Evolutionary conservation across 2,888 invertebrate genomes (phyloP), one percentile per base, ranked within the genome.

Genomic region (Xestia sexstrigata): DNA sequence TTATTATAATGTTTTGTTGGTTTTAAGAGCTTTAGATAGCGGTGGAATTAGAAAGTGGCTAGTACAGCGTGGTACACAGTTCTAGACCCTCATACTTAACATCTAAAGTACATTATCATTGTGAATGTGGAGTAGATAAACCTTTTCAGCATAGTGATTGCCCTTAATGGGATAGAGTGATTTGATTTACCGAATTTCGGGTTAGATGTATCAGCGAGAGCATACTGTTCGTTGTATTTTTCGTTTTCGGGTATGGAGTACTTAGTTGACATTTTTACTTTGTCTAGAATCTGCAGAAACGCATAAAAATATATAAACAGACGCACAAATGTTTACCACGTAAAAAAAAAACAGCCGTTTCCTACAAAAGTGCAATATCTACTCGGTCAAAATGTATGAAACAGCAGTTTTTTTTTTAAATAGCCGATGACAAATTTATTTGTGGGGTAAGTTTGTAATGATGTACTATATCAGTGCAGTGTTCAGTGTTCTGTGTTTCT

Each of bases 1-100:
- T 69, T 58, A 69, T 69, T 39, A 69, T 71, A 72, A 78, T 76
- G 68, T 69, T 79, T 79, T 85, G 70, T 74, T 82, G 55, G 66
- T 69, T 75, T 84, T 77, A 65, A 73, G 47, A 71, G 52, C 63
- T 74, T 47, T 39, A 20, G 47, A 63, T 60, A 35, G 26, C n/a
- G 58, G n/a, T 66, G 49, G 23, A n/a, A 76, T 62, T 67, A 62
- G 52, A 79, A 65, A 74, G 55, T 80, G 26, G 35, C n/a, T 45
- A 17, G 15, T n/a, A n/a, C 0, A 35, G 68, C 26, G n/a, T 58
- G 26, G 17, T 60, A 17, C 17, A 17, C 30, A 8, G 60, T 30
- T 60, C 60, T 58, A 30, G 17, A 2, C 58, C 26, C 8, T 58
- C 58, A 26, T 58, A 17, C 58, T 58, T 26, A 58, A 26, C 8